These are phyloP conservation scores for Eulacestoma nigropectus DNA, from an alignment of 2,113 vertebrate genomes.

Conservation along the genomic window DNA sequence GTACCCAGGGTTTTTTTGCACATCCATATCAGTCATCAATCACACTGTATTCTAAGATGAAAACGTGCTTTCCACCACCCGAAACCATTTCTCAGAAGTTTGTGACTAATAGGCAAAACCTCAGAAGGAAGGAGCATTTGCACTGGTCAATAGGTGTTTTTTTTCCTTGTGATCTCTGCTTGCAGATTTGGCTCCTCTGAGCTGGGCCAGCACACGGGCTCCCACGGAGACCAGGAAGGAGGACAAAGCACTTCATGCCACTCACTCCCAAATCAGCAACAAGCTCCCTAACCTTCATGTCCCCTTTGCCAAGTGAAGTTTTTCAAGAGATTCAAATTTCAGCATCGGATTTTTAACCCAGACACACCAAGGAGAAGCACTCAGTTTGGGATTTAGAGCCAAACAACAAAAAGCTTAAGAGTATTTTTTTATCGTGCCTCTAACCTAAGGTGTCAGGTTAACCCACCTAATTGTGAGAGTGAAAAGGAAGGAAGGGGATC, in stretches of 20 bases:
- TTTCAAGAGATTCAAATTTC: not conserved
- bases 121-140: not conserved
- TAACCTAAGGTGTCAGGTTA: not conserved
- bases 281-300: accelerated
- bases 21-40: not conserved
- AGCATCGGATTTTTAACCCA: not conserved
- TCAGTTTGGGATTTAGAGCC: not conserved
- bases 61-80: not conserved
- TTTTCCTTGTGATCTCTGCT: not conserved
- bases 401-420: not conserved
- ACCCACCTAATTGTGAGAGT: not conserved
- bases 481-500: not conserved
- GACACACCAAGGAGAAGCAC: not conserved
- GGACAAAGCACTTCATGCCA: not conserved
- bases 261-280: not conserved
- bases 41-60: not conserved
- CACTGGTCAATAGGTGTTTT: not conserved
- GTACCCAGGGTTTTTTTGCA: not conserved
- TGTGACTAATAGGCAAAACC: not conserved
- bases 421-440: not conserved
- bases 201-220: accelerated
- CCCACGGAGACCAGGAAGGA: not conserved
- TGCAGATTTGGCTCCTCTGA: not conserved
- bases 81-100: not conserved
- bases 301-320: not conserved